phyloP scores from a whole-genome alignment of 2,113 vertebrate genomes.

The Percopsis transmontana region DNA sequence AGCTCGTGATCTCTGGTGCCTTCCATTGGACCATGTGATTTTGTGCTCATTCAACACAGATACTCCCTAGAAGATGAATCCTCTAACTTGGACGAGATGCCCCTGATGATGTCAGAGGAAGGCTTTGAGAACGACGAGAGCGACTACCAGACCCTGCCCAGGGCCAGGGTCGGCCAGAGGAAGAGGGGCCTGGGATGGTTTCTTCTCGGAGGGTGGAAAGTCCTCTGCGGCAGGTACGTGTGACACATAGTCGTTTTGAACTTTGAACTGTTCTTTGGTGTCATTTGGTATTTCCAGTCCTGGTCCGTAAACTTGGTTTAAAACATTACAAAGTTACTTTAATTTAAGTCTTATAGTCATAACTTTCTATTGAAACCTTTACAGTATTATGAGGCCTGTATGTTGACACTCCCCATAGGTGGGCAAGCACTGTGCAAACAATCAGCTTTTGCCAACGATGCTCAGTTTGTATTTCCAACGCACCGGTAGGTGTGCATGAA shows the following conservation, averaged over 20 bases:
- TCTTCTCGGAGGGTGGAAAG: constrained; percentile 92
- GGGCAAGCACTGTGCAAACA: constrained; percentile 22
- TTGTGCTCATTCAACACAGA: constrained; percentile 63
- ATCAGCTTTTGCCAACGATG: constrained; percentile 33
- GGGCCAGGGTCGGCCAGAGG: constrained; percentile 82
- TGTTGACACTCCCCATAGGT: constrained; percentile 38
- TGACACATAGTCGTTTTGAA: no score
- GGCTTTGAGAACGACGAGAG: constrained; percentile 96
- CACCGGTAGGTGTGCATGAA: constrained; percentile 74
- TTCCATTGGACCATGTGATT: not conserved
- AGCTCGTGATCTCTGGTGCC: no score
- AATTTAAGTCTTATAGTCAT: not conserved
- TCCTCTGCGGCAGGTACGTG: constrained; percentile 87
- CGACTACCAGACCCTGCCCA: constrained; percentile 94
- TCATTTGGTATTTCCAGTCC: no score
- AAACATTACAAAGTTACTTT: not conserved
- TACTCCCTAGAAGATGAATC: constrained; percentile 93
- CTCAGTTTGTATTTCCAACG: constrained; percentile 69
- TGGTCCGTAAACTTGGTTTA: no score
- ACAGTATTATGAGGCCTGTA: constrained; percentile 3
- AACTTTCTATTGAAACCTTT: constrained; percentile 2
- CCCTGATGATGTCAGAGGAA: constrained; percentile 99
- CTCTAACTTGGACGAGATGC: constrained; percentile 96
- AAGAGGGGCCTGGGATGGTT: constrained; percentile 88
- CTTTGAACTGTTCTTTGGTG: no score